phyloP scores from a whole-genome alignment of 64 coral and sea anemone genomes.

The Actinia equina region DNA sequence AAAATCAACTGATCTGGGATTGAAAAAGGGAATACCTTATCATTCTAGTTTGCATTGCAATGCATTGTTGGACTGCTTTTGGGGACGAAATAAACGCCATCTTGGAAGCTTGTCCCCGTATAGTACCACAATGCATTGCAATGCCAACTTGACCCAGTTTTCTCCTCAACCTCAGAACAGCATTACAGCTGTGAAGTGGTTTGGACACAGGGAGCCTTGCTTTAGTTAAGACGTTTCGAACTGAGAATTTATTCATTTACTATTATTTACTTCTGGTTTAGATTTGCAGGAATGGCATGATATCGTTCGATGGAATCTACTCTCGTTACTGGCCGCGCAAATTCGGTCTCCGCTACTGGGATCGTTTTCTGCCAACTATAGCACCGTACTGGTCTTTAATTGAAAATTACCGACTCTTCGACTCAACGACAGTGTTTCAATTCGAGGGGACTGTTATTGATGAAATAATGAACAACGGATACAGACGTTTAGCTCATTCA shows the following conservation, averaged over 20 bases:
- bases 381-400: conserved; percentile 40
- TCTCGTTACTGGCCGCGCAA: conserved; percentile 21
- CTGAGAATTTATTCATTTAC: too few species aligned
- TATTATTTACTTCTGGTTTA: neutral
- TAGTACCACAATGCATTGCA: too few species aligned
- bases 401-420: neutral
- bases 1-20: neutral
- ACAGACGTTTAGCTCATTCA: neutral
- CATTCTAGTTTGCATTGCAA: too few species aligned
- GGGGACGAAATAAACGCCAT: too few species aligned
- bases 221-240: too few species aligned
- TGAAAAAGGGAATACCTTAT: neutral
- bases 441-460: neutral
- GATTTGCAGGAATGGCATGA: conserved; percentile 42
- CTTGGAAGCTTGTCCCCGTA: too few species aligned
- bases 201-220: too few species aligned
- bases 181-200: too few species aligned
- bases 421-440: neutral
- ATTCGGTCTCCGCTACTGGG: conserved; percentile 14
- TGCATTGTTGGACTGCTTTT: too few species aligned
- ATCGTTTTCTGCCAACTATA: neutral
- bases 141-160: too few species aligned
- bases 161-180: too few species aligned
- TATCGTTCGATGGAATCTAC: neutral
- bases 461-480: neutral